Evolutionary conservation across 2,797 vertebrate genomes (phyloP), one percentile per base, ranked within the genome.

Genomic region (Characodon lateralis): DNA sequence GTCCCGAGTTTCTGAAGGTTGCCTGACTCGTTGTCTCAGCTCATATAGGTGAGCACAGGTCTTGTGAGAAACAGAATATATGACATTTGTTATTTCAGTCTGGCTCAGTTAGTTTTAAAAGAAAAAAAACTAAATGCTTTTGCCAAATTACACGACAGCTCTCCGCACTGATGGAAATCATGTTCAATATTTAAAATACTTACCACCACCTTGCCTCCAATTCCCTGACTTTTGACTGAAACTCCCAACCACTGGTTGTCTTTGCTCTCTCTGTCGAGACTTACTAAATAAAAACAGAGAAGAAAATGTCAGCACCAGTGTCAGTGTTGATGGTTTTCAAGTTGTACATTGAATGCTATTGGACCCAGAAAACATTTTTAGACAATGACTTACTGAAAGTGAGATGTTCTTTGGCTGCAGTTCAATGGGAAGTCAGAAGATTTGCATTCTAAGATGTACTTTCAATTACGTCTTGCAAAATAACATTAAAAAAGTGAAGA

Each of bases 161-260:
- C 12, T 31, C 28, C 35, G 28, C 28, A 20, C 16, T 35, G 6
- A 35, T 61, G 59, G 48, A 50, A 2, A 14, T 24, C 9, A 55
- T 55, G 20, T 24, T 55, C 20, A 55, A n/a, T 46, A 4, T 3
- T 16, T 28, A 22, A 6, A 35, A 8, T 46, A 94, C 95, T 96
- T 81, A 99, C 98, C 94, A 99, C 97, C 69, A 99, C 95, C 85
- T 99, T 99, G 56, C 98, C 98, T 69, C 98, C 98, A 0, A 97
- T 95, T 0, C 97, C 98, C 86, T 99, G 97, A 91, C 98, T 99
- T 92, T 96, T 96, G 20, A 99, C 97, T 5, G 96, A 98, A 66
- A 98, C 97, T 69, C 98, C 98, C 81, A 99, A 87, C 98, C 98
- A 99, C 86, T 99, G 98, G 93, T 99, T 98, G 91, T 99, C 96